Percentiles rank a stretch among this genome's conserved stretches.
Evolutionary conservation across 2,888 invertebrate species (phyloP).

Genomic region (Alviniconcha strummeri): DNA sequence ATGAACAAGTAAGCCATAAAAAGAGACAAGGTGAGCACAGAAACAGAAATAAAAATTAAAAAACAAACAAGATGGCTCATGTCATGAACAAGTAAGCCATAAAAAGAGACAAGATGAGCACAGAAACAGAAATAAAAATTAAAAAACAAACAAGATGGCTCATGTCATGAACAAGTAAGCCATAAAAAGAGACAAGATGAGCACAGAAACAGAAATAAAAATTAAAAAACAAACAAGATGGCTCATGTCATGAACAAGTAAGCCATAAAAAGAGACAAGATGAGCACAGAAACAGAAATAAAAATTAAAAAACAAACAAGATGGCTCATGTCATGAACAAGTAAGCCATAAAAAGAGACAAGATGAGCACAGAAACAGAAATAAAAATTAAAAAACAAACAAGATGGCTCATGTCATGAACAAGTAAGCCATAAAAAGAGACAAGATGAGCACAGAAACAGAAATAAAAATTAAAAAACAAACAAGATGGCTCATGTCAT

Average conservation of each 20-base stretch:
- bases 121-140: background rate
- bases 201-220: conserved; percentile 4
- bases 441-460: conserved; percentile 8
- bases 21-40: conserved; percentile 1
- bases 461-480: background rate
- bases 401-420: background rate
- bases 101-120: conserved; percentile 7
- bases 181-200: background rate
- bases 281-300: conserved; percentile 9
- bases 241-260: background rate
- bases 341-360: background rate
- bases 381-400: background rate
- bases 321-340: background rate
- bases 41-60: background rate
- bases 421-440: background rate
- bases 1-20: conserved; percentile 9
- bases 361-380: conserved; percentile 7
- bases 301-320: no score
- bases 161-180: conserved; percentile 1
- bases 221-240: no score
- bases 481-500: background rate
- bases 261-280: background rate
- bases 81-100: conserved; percentile 2
- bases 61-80: background rate
- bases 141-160: no score